phyloP scores from a whole-genome alignment of 2,888 invertebrate genomes.

The Parasteatoda lunata region DNA sequence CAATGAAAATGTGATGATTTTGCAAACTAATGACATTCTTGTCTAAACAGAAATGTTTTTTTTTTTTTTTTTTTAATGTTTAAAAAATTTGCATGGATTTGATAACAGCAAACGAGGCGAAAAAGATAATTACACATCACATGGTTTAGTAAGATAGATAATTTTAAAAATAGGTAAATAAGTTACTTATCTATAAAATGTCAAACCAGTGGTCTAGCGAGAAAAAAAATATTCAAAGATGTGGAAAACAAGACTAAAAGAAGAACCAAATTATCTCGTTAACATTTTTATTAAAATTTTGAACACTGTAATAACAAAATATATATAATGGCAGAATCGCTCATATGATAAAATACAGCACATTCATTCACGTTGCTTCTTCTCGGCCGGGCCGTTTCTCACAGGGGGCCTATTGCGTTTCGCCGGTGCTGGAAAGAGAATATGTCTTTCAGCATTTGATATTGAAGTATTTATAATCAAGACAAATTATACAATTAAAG shows the following conservation, averaged over 20 bases:
- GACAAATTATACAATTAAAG: no score
- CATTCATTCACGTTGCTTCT: conserved; percentile 57
- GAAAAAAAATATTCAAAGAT: neutral
- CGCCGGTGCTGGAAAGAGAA: conserved; percentile 60
- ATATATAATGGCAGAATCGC: conserved; percentile 45
- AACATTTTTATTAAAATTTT: conserved; percentile 68
- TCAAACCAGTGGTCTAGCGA: neutral
- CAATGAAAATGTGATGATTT: no score
- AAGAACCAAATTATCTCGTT: conserved; percentile 12
- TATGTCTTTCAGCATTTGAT: conserved; percentile 58
- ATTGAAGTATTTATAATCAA: neutral
- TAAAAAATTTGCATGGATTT: no score
- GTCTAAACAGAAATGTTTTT: no score
- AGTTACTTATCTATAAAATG: no score
- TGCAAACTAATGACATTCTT: no score
- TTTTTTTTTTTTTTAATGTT: no score
- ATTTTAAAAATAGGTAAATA: no score
- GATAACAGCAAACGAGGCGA: no score
- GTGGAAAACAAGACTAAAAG: conserved; percentile 20
- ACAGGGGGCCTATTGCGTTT: conserved; percentile 51
- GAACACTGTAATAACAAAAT: conserved; percentile 59
- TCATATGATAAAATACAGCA: conserved; percentile 62
- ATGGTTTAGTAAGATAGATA: no score
- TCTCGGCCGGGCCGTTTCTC: conserved; percentile 33
- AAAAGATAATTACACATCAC: no score